Base-by-base conservation (phyloP, 2,888 invertebrate genomes). In the Holacanthella duospinosa region DNA sequence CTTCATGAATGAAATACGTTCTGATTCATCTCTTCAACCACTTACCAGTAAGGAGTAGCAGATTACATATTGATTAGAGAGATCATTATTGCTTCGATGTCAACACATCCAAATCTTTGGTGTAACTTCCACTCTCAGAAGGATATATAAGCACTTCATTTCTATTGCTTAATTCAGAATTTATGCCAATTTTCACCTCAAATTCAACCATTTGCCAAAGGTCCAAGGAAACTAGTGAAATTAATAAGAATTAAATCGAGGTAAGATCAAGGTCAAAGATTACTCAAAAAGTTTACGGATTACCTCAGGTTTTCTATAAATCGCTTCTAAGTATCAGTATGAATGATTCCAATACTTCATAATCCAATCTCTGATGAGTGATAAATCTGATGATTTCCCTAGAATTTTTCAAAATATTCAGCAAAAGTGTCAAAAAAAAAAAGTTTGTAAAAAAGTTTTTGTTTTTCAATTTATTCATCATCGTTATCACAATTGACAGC, bases 11-110 rank as follows among this genome's bases (percentile, higher is more conserved):
- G 59, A 59, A 27, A 25, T 59, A 3, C 29, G 28, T 26, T 44
- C 59, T 3, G 59, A 59, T 12, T 59, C 59, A 2, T 24, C 59
- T 4, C 44, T 59, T 43, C 59, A 43, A 44, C 59, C 48, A 6
- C 19, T 48, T 2, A 59, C 44, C 2, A 48, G 21, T 21, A 48
- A 48, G 21, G 48, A 48, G 48, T 48, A 48, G n/a, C 6, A n/a
- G 4, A 6, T 36, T 36, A 16, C 36, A 36, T 16, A 36, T 16
- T n/a, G n/a, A n/a, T 36, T 36, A 16, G 36, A 36, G 6, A 16
- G 36, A 36, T 36, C 36, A 36, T 36, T 36, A 16, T 9, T 36
- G 6, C 16, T 16, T 36, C 36, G 9, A 36, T 9, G 36, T 16
- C 16, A 9, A 16, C 36, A 36, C 9, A 36, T 36, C 9, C 16